A percentile compares a stretch with the other conserved stretches of the same genome.
Evolutionary conservation across 2,888 invertebrate species (phyloP).

Genomic region (Eledone cirrhosa): DNA sequence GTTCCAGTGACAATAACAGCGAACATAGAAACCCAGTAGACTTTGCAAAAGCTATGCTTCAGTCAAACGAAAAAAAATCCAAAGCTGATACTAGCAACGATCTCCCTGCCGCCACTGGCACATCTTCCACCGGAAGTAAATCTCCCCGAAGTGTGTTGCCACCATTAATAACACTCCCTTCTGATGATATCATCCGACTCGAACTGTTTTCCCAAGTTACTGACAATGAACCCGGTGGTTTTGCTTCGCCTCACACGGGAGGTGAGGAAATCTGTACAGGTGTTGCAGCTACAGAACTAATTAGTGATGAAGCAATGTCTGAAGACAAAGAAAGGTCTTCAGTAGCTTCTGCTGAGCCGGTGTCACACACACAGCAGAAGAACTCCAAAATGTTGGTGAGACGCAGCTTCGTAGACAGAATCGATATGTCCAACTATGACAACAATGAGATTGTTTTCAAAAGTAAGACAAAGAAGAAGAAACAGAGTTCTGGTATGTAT

Average conservation of each 20-base stretch:
- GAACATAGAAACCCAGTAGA: too few relatives aligned
- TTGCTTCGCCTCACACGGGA: background rate
- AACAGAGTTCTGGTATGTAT: background rate
- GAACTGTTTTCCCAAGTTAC: background rate
- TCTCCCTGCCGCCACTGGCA: too few relatives aligned
- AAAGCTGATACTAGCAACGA: too few relatives aligned
- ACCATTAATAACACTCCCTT: background rate
- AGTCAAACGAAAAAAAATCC: too few relatives aligned
- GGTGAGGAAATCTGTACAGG: background rate
- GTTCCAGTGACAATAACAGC: too few relatives aligned
- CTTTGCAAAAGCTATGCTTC: too few relatives aligned
- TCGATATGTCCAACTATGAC: background rate
- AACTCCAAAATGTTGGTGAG: background rate
- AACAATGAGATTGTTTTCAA: conserved; percentile 19
- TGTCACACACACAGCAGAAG: background rate
- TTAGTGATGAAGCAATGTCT: background rate
- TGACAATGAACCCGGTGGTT: background rate
- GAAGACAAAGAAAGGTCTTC: background rate
- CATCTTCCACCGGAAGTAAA: too few relatives aligned
- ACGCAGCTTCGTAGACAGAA: conserved; percentile 13
- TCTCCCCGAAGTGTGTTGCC: background rate
- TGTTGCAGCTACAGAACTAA: background rate
- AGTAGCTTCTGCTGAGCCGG: background rate
- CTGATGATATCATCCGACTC: conserved; percentile 11
- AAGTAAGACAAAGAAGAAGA: conserved; percentile 20